phyloP scores from a whole-genome alignment of 2,888 invertebrate species.

The Anodontia alba region DNA sequence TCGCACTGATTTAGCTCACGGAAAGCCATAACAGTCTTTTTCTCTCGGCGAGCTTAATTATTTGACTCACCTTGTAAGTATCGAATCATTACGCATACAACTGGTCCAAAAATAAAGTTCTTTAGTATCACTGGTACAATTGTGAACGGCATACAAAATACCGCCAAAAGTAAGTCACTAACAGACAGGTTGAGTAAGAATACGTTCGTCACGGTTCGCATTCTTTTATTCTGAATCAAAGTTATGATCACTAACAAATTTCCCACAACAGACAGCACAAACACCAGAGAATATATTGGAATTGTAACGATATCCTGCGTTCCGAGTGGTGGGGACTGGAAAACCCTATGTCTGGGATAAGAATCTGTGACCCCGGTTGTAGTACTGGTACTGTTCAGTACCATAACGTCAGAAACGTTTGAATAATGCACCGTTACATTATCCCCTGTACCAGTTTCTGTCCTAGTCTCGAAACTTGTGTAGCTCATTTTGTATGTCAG shows the following conservation, averaged over 20 bases:
- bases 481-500: neutral
- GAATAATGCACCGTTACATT: neutral
- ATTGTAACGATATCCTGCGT: constrained; percentile 82
- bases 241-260: constrained; percentile 92
- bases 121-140: constrained; percentile 89
- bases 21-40: no score
- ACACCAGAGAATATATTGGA: constrained; percentile 91
- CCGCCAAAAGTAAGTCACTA: constrained; percentile 91
- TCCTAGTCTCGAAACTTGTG: no score
- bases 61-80: constrained; percentile 90
- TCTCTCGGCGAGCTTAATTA: no score
- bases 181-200: constrained; percentile 87
- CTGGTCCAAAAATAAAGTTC: constrained; percentile 90
- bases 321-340: constrained; percentile 38
- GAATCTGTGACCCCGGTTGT: neutral
- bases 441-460: neutral
- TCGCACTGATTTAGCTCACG: no score
- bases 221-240: constrained; percentile 85
- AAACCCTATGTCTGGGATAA: neutral
- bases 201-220: constrained; percentile 87
- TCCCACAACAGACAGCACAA: constrained; percentile 91
- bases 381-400: neutral
- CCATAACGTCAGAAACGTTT: neutral
- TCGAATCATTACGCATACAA: constrained; percentile 90
- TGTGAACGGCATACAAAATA: constrained; percentile 93